Conservation (phyloP, 2,888 invertebrate species). For the Phrixothrix hirtus region DNA sequence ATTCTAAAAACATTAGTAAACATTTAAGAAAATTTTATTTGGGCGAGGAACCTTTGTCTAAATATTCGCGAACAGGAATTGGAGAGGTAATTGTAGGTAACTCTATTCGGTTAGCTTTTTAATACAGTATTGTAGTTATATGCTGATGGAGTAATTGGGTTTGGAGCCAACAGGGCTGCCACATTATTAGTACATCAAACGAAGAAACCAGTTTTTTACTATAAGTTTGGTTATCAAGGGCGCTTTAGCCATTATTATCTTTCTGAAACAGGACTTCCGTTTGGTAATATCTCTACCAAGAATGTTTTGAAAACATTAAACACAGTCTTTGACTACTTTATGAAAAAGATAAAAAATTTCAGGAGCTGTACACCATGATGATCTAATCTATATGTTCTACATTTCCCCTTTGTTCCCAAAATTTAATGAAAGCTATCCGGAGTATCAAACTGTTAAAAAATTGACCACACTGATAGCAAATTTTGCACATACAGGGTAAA, state of each 20-base stretch:
- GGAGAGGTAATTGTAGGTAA: slow-evolving; percentile 49
- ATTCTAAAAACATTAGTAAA: slow-evolving; percentile 58
- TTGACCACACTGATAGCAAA: slow-evolving; percentile 53
- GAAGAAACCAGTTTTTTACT: slow-evolving; percentile 63
- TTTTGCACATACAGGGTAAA: slow-evolving; percentile 52
- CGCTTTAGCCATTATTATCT: slow-evolving; percentile 62
- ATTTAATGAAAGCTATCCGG: slow-evolving; percentile 47
- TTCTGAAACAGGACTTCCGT: slow-evolving; percentile 55
- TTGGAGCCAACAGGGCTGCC: slow-evolving; percentile 63
- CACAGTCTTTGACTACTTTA: too few relatives aligned
- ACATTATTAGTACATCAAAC: slow-evolving; percentile 63
- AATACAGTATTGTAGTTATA: slow-evolving; percentile 56
- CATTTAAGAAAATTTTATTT: slow-evolving; percentile 60
- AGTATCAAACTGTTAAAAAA: slow-evolving; percentile 48
- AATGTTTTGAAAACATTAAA: too few relatives aligned
- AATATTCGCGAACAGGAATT: slow-evolving; percentile 50
- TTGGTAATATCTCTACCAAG: slow-evolving; percentile 32
- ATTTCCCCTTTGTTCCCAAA: slow-evolving; percentile 39
- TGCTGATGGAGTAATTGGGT: slow-evolving; percentile 64
- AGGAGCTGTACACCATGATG: slow-evolving; percentile 49
- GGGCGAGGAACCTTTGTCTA: slow-evolving; percentile 52
- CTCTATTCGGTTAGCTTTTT: background rate
- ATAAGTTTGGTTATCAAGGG: slow-evolving; percentile 65
- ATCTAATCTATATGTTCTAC: slow-evolving; percentile 44
- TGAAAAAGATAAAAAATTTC: too few relatives aligned